Percentiles rank a stretch among this genome's conserved stretches.
phyloP scores from a whole-genome alignment of 2,113 vertebrate species.

The Ameiurus melas region DNA sequence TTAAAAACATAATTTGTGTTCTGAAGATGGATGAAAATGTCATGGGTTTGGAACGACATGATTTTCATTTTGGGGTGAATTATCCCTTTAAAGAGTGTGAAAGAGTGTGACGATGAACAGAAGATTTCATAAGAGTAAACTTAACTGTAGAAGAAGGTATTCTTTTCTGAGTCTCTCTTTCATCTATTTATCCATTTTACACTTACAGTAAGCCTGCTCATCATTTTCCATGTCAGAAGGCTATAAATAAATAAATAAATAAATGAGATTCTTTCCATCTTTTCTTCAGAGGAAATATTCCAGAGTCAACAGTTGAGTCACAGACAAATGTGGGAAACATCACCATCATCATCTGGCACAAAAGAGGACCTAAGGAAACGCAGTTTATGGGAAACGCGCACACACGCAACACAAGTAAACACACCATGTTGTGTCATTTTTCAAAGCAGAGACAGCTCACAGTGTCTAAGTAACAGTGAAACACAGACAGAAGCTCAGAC shows the following conservation, averaged over 20 bases:
- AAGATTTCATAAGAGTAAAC: not conserved
- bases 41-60: too few species aligned
- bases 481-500: not conserved
- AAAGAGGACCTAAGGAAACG: not conserved
- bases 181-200: not conserved
- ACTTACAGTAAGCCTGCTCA: not conserved
- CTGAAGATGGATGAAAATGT: too few species aligned
- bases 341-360: not conserved
- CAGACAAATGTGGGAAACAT: not conserved
- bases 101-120: not conserved
- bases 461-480: not conserved
- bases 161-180: not conserved
- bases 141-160: not conserved
- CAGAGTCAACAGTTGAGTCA: slow-evolving; percentile 34
- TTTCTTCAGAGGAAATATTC: slow-evolving; percentile 6
- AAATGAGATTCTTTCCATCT: not conserved
- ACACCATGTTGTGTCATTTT: not conserved
- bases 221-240: not conserved
- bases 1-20: too few species aligned
- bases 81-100: not conserved
- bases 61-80: too few species aligned
- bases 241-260: too few species aligned
- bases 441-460: not conserved
- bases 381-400: not conserved
- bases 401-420: not conserved